Evolutionary conservation across 2,797 vertebrate species (phyloP).

Genomic region (Garrulus glandarius): DNA sequence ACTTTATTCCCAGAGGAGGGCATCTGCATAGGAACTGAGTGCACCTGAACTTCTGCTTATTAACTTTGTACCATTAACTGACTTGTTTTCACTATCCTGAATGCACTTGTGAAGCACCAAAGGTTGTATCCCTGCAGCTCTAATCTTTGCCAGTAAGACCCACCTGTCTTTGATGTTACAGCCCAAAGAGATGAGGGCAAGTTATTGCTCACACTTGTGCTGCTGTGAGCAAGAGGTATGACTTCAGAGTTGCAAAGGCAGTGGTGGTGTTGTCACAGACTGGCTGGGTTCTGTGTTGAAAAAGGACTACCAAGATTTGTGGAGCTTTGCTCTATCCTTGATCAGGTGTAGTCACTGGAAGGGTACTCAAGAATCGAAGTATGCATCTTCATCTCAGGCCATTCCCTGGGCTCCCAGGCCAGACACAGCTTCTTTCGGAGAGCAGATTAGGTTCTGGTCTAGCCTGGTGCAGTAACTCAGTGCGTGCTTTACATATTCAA

Average conservation of each 20-base stretch:
- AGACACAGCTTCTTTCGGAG: background rate
- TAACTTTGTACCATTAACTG: background rate
- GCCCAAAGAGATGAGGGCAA: background rate
- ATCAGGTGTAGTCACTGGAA: background rate
- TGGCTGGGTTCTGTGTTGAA: background rate
- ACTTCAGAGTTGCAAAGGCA: background rate
- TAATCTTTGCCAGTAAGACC: background rate
- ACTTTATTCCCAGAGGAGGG: background rate
- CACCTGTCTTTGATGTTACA: background rate
- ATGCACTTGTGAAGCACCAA: background rate
- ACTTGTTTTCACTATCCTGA: background rate
- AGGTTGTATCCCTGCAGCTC: background rate
- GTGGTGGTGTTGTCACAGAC: background rate
- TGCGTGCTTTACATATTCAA: background rate
- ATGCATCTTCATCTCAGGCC: background rate
- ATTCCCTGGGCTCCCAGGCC: background rate
- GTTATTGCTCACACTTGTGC: background rate
- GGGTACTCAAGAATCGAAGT: rapidly evolving
- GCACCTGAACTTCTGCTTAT: background rate
- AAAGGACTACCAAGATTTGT: background rate
- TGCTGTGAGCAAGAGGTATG: background rate
- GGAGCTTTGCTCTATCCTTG: background rate
- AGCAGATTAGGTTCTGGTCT: background rate
- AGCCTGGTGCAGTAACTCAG: background rate
- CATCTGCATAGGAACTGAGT: background rate